phyloP scores from a whole-genome alignment of 1,140 invertebrate genomes.

The Calephelis nemesis region DNA sequence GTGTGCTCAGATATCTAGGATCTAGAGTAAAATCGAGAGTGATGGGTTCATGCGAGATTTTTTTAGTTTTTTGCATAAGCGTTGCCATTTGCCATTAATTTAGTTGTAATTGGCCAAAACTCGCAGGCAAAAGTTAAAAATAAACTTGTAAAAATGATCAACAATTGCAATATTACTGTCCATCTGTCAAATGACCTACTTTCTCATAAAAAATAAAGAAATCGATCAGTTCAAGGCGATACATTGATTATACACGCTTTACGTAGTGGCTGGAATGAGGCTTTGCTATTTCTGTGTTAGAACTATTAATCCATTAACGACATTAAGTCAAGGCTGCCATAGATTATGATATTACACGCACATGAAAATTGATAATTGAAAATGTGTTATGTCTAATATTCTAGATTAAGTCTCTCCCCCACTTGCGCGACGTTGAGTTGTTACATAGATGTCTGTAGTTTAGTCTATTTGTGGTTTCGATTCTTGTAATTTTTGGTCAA shows the following conservation, averaged over 20 bases:
- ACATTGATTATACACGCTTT: constrained; percentile 24
- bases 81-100: no score
- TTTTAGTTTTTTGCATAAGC: no score
- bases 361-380: not conserved
- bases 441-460: no score
- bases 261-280: constrained; percentile 25
- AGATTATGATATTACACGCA: not conserved
- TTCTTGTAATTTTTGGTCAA: no score
- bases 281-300: constrained; percentile 27
- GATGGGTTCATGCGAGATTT: no score
- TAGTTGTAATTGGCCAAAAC: not conserved
- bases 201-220: constrained; percentile 14
- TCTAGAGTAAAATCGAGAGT: no score
- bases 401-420: not conserved
- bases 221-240: constrained; percentile 33
- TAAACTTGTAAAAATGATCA: not conserved
- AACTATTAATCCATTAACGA: constrained; percentile 19
- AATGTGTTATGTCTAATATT: not conserved
- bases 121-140: not conserved
- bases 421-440: no score
- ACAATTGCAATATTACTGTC: not conserved
- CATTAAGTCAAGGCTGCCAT: constrained; percentile 12
- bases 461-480: no score
- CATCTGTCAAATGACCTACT: constrained; percentile 7
- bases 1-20: no score